Conservation (phyloP, 2,888 invertebrate genomes). For the Limnephilus auricula region DNA sequence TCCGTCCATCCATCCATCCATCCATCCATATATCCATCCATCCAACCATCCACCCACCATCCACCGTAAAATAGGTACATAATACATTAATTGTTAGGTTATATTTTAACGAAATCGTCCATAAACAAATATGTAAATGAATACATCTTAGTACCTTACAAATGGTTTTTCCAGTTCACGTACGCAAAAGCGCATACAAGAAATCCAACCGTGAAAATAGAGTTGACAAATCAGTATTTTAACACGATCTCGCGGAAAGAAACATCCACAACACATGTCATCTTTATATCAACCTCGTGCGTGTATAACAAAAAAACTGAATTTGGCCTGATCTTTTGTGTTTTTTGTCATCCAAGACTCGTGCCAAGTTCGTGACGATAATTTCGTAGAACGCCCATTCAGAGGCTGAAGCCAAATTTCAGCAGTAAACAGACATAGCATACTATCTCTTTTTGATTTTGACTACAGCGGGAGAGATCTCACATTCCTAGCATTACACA, state of each 20-base stretch:
- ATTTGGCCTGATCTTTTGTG: background rate
- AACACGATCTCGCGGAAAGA: background rate
- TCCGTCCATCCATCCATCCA: too few species aligned
- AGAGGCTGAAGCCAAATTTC: background rate
- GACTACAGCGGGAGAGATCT: background rate
- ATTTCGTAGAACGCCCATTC: slow-evolving; percentile 29
- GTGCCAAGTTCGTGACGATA: slow-evolving; percentile 33
- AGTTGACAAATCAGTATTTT: background rate
- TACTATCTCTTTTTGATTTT: background rate
- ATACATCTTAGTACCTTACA: background rate
- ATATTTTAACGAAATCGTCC: too few species aligned
- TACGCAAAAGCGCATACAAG: background rate
- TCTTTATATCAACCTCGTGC: background rate
- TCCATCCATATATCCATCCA: too few species aligned
- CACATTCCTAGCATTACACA: background rate
- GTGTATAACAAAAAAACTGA: background rate
- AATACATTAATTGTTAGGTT: too few species aligned
- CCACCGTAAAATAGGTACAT: too few species aligned
- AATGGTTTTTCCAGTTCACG: background rate
- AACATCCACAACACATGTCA: background rate
- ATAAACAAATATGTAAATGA: too few species aligned
- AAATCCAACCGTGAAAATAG: background rate
- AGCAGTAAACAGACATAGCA: background rate
- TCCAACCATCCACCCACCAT: too few species aligned
- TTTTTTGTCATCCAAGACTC: background rate